Percentiles rank a stretch among this genome's conserved stretches.
Conservation (phyloP, 2,113 vertebrate genomes). For the Thalassarche chlororhynchos region DNA sequence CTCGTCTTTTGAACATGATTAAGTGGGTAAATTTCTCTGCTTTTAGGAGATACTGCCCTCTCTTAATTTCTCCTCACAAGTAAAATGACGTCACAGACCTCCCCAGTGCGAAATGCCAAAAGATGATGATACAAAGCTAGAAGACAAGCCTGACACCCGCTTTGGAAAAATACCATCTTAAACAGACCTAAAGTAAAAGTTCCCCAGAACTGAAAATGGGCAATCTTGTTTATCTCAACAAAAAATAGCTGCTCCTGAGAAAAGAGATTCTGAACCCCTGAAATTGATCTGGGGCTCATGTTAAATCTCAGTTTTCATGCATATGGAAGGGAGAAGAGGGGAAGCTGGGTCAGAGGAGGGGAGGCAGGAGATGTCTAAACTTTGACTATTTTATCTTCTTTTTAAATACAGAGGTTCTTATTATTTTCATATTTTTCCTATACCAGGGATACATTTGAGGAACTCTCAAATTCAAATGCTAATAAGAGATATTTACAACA, state of each 20-base stretch:
- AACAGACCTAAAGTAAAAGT: not conserved
- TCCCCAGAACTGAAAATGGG: not conserved
- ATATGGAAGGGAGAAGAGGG: not conserved
- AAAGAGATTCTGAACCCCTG: not conserved
- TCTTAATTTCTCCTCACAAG: not conserved
- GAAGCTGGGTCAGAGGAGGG: not conserved
- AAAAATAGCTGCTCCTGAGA: not conserved
- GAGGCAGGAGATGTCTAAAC: not conserved
- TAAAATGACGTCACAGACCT: not conserved
- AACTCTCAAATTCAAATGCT: not conserved
- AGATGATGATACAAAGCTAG: not conserved
- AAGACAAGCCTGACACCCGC: not conserved
- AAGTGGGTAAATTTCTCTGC: not conserved
- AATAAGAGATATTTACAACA: rapidly evolving
- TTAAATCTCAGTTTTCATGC: not conserved
- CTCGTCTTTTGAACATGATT: not conserved
- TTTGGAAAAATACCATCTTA: not conserved
- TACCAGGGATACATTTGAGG: not conserved
- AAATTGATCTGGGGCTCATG: not conserved
- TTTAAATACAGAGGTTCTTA: not conserved
- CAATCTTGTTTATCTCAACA: not conserved
- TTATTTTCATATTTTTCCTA: not conserved
- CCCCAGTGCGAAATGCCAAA: not conserved
- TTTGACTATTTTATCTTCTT: not conserved
- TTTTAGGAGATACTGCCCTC: not conserved